Percentiles rank a stretch among this genome's conserved stretches.
phyloP scores from a whole-genome alignment of 2,113 vertebrate species.

The Coreoperca whiteheadi region DNA sequence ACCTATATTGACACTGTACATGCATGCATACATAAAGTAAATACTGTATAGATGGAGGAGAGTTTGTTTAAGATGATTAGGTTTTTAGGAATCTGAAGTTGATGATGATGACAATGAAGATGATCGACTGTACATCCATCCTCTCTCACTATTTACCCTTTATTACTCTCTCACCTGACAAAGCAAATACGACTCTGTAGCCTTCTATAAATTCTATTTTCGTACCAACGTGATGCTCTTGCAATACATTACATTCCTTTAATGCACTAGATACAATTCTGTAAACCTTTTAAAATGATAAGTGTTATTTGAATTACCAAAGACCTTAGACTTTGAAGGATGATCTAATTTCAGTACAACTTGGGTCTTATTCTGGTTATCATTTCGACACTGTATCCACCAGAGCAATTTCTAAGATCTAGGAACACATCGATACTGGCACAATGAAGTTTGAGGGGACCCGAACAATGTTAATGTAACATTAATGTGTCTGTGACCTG shows the following conservation, averaged over 20 bases:
- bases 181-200: not conserved
- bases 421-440: too few species aligned
- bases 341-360: not conserved
- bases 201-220: not conserved
- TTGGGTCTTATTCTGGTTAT: too few species aligned
- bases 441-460: too few species aligned
- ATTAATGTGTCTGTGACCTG: slow-evolving; percentile 2
- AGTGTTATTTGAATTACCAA: not conserved
- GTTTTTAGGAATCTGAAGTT: not conserved
- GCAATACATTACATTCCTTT: not conserved
- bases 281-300: not conserved
- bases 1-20: not conserved
- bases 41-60: not conserved
- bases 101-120: not conserved
- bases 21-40: not conserved
- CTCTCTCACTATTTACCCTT: too few species aligned
- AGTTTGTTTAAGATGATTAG: not conserved
- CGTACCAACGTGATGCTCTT: not conserved
- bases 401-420: too few species aligned
- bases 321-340: not conserved
- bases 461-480: not conserved
- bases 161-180: not conserved
- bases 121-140: not conserved
- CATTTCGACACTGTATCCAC: not conserved
- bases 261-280: not conserved